Percentiles rank a stretch among this genome's conserved stretches.
phyloP scores from a whole-genome alignment of 2,888 invertebrate species.

The Lordiphosa fenestrarum region DNA sequence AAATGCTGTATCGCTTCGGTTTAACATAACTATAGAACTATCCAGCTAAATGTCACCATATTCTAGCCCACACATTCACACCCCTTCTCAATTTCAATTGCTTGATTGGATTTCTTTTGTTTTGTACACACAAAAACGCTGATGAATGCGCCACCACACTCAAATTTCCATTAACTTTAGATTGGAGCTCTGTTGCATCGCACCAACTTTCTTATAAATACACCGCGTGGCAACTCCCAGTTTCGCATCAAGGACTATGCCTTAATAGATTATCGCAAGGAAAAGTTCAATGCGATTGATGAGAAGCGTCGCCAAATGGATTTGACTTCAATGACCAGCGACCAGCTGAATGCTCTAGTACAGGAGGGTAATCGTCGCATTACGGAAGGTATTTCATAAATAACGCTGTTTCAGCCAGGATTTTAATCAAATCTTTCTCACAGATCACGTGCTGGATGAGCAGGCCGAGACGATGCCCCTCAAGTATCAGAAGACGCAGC shows the following conservation, averaged over 20 bases:
- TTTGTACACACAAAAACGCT: neutral
- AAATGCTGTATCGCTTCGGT: too few relatives aligned
- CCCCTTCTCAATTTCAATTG: too few relatives aligned
- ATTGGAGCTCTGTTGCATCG: slow-evolving; percentile 62
- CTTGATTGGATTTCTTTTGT: too few relatives aligned
- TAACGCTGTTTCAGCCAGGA: neutral
- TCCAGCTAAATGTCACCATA: too few relatives aligned
- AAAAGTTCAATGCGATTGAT: slow-evolving; percentile 59
- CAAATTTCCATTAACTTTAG: slow-evolving; percentile 18
- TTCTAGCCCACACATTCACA: too few relatives aligned
- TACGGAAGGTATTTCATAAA: slow-evolving; percentile 32
- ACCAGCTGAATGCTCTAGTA: slow-evolving; percentile 7
- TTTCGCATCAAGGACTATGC: slow-evolving; percentile 53
- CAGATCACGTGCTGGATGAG: slow-evolving; percentile 53
- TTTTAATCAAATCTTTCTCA: too few relatives aligned
- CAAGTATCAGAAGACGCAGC: slow-evolving; percentile 60
- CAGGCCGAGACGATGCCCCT: slow-evolving; percentile 42
- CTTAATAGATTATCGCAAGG: slow-evolving; percentile 64
- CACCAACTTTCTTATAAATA: slow-evolving; percentile 64
- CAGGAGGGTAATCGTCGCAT: slow-evolving; percentile 21
- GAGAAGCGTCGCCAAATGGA: slow-evolving; percentile 44
- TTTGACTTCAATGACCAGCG: slow-evolving; percentile 1
- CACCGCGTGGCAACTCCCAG: slow-evolving; percentile 42
- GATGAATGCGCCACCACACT: neutral
- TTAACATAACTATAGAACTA: too few relatives aligned